These are phyloP conservation scores for Yponomeuta malinellus DNA, from an alignment of 2,888 invertebrate species.

Conservation along the genomic window DNA sequence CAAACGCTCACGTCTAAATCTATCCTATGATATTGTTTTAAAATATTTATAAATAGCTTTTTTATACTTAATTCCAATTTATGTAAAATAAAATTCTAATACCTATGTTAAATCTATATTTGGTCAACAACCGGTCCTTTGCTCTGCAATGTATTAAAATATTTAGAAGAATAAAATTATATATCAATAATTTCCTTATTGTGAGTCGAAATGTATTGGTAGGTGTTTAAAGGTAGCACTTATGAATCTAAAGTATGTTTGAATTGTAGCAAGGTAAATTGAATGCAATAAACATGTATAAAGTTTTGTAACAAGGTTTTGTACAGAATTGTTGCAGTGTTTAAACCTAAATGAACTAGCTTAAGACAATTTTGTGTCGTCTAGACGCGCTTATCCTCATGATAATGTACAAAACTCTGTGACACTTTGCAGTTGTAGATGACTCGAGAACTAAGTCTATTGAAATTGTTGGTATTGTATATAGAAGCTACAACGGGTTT, in stretches of 20 bases:
- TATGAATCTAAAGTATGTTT: constrained; percentile 51
- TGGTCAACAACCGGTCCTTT: neutral
- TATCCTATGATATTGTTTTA: constrained; percentile 41
- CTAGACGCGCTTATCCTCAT: neutral
- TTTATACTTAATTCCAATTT: constrained; percentile 22
- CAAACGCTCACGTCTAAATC: constrained; percentile 45
- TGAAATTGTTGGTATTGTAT: constrained; percentile 70
- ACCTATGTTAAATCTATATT: neutral
- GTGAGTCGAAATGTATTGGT: constrained; percentile 18
- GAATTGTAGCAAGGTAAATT: constrained; percentile 56
- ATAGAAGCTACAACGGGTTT: constrained; percentile 61
- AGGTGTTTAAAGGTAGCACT: constrained; percentile 53
- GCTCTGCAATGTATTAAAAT: constrained; percentile 10
- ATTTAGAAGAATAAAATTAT: neutral
- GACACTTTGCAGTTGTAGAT: constrained; percentile 51
- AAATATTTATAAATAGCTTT: neutral
- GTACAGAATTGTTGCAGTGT: constrained; percentile 24
- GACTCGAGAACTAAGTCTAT: constrained; percentile 69
- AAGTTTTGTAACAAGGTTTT: constrained; percentile 42
- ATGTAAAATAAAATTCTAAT: constrained; percentile 12
- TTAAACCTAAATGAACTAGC: neutral
- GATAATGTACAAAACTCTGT: constrained; percentile 34
- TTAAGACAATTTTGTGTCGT: neutral
- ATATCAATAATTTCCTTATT: neutral
- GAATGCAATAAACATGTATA: constrained; percentile 63